Base-by-base conservation (phyloP, 2,797 vertebrate species). In the Leptatherina wallacei region DNA sequence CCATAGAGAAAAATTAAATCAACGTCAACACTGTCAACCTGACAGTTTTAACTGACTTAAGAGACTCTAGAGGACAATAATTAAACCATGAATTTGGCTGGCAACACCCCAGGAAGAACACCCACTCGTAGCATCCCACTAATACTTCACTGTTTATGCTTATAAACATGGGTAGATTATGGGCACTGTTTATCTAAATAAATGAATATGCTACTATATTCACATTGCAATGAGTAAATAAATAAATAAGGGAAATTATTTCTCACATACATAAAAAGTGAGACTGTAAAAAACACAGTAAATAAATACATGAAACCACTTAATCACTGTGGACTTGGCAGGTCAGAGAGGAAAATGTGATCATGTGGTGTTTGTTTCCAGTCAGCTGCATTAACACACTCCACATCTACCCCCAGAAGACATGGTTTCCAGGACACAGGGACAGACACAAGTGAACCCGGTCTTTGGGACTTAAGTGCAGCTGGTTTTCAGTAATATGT, bases 381-480 rank as follows among this genome's bases (percentile, higher is more conserved):
- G 69, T 81, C 89, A 91, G 89, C 80, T 88, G 73, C 35, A 33
- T 73, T 68, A 56, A 69, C 38, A 61, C 68, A 83, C 49, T 58
- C 59, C 47, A 36, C 66, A 44, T 64, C 73, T 51, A 38, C 56
- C 75, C 81, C 73, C 74, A 6, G n/a, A 73, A 78, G 77, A 81
- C 42, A 84, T 58, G 69, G 88, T 93, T 92, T 92, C 93, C 93
- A 84, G 91, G 87, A 88, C 90, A 85, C 87, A 90, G 82, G 85
- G 88, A 79, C 79, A 66, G 84, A 90, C 87, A 42, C 24, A 32
- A 49, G 32, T 10, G 6, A 64, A 13, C 38, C 7, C 27, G 24
- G 27, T 61, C 27, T 35, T 30, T 47, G 12, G n/a, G 35, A 32
- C 47, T 59, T 30, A 54, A 52, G 22, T 40, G 55, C 29, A 61